Evolutionary conservation across 2,888 invertebrate species (phyloP).

Genomic region (Cephonodes hylas): DNA sequence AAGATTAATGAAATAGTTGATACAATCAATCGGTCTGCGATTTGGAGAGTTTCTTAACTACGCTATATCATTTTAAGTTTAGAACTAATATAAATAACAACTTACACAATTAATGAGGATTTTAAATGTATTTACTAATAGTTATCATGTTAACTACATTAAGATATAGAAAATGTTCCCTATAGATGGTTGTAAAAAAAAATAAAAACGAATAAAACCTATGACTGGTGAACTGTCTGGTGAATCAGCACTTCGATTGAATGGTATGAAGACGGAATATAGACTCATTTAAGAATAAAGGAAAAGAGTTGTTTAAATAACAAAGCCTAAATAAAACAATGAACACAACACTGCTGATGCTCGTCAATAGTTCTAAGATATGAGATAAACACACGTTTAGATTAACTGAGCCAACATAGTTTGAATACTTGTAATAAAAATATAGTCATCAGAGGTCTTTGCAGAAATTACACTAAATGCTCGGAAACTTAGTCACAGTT

Average conservation of each 20-base stretch:
- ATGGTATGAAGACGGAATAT: background rate
- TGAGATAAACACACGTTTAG: constrained; percentile 24
- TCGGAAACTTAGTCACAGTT: background rate
- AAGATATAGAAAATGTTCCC: no score
- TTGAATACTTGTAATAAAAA: background rate
- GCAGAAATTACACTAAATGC: background rate
- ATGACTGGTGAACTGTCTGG: background rate
- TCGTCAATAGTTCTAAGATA: constrained; percentile 23
- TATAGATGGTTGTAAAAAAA: background rate
- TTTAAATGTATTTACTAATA: no score
- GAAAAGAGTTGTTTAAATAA: no score
- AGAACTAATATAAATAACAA: no score
- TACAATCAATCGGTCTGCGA: no score
- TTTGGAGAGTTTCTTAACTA: no score
- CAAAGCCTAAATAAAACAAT: constrained; percentile 31
- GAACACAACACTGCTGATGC: constrained; percentile 23
- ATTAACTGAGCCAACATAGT: constrained; percentile 20
- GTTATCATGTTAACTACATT: no score
- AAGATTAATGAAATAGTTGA: no score
- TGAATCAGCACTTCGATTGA: background rate
- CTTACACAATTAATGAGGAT: no score
- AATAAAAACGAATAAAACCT: background rate
- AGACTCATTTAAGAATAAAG: constrained; percentile 10
- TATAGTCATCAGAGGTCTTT: background rate
- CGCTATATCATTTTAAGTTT: no score